A percentile compares a stretch with the other conserved stretches of the same genome.
phyloP scores from a whole-genome alignment of 2,113 vertebrate species.

The Cyanoderma ruficeps region DNA sequence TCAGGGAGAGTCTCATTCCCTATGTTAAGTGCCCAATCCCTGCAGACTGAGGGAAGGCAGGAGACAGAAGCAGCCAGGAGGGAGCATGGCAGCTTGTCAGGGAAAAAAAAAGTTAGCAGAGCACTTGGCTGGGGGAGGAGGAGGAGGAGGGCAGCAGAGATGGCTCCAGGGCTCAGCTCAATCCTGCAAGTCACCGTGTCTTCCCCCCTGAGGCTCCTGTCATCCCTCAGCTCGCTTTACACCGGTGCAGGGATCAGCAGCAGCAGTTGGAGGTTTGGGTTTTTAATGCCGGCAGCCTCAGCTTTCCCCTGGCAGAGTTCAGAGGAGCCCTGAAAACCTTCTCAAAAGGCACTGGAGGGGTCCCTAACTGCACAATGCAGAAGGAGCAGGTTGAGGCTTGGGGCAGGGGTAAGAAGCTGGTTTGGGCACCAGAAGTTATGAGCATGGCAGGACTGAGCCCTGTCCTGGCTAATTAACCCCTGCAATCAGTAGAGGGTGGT shows the following conservation, averaged over 20 bases:
- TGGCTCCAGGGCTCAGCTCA: neutral
- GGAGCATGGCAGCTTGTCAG: neutral
- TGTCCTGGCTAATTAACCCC: neutral
- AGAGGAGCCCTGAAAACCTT: conserved; percentile 26
- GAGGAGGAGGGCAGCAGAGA: neutral
- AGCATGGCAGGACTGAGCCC: neutral
- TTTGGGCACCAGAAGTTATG: neutral
- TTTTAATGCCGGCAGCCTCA: conserved; percentile 4
- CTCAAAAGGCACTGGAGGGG: neutral
- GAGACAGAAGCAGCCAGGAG: neutral
- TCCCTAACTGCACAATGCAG: neutral
- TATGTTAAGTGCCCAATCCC: neutral
- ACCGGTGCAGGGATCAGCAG: neutral
- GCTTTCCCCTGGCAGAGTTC: neutral
- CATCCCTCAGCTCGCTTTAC: neutral
- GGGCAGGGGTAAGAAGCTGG: neutral
- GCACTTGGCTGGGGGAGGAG: neutral
- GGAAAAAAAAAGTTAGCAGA: neutral
- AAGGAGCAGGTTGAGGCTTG: neutral
- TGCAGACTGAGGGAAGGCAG: neutral
- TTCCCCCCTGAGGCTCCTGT: neutral
- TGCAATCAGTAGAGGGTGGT: neutral
- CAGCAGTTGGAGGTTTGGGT: neutral
- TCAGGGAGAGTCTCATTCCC: neutral
- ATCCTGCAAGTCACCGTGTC: neutral